A percentile compares a stretch with the other conserved stretches of the same genome.
phyloP scores from a whole-genome alignment of 2,113 vertebrate genomes.

The Terrapene triunguis region DNA sequence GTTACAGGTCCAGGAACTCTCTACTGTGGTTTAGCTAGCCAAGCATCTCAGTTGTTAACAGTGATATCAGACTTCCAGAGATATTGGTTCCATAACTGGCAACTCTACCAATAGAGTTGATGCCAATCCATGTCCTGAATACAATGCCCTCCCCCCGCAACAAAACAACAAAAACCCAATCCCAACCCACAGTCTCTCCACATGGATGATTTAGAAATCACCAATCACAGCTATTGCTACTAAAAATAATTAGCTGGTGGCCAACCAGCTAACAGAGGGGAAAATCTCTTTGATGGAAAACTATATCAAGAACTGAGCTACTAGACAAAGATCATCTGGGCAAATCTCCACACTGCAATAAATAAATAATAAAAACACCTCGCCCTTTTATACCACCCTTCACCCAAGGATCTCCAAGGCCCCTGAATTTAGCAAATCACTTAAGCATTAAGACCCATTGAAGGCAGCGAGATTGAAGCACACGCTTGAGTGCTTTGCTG shows the following conservation, averaged over 20 bases:
- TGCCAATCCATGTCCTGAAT: neutral
- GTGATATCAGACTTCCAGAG: neutral
- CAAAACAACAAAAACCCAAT: neutral
- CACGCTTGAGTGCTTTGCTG: conserved; percentile 1
- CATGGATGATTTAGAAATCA: neutral
- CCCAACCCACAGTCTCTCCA: neutral
- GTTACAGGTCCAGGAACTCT: neutral
- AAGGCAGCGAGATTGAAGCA: conserved; percentile 39
- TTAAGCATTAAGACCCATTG: neutral
- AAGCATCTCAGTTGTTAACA: neutral
- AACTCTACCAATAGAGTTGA: neutral
- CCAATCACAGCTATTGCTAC: neutral
- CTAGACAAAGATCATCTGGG: neutral
- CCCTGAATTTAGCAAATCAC: neutral
- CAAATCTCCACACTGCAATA: neutral
- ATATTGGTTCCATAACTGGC: neutral
- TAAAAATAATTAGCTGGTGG: neutral
- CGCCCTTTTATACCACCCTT: neutral
- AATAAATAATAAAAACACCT: neutral
- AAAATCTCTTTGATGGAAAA: neutral
- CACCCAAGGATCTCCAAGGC: conserved; percentile 33
- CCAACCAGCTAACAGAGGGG: neutral
- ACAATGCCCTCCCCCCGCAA: neutral
- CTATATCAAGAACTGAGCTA: conserved; percentile 8
- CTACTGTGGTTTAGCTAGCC: neutral